Evolutionary conservation across 2,888 invertebrate genomes (phyloP), one percentile per base, ranked within the genome.

Genomic region (Drosophila testacea): DNA sequence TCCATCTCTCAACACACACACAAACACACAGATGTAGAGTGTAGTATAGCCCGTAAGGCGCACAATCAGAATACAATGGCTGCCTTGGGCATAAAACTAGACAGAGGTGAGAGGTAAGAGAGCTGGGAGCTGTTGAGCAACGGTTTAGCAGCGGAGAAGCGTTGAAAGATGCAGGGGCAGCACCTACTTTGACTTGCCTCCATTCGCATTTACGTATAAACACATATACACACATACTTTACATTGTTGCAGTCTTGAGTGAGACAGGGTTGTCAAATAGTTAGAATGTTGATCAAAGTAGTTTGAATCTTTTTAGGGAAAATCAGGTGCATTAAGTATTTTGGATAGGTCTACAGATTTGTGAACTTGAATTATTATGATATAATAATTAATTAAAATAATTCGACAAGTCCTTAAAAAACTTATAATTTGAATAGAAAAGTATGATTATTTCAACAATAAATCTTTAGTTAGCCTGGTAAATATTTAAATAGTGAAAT

Each of bases 11-110:
- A 66, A 73, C 75, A 78, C 81, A 74, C 69, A 60, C 65, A 70
- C 59, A 16, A 16, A 72, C 61, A 57, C 50, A 77, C 59, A 69
- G 66, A 72, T 13, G 70, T 70, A 77, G 77, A 74, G 27, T 32
- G 4, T 1, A 41, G 52, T 22, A 11, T 32, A 32, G 51, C 52
- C 47, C 55, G 69, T 50, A 73, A 61, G 73, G 77, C 76, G 77
- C 76, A 76, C 76, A 76, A 76, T 73, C 76, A 76, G 77, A 76
- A 77, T 76, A 76, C 77, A 83, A 83, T 83, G 87, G 87, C 79
- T 74, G 82, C 77, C 79, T 74, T 46, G 81, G 81, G 76, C 78
- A 39, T 48, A 57, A 57, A 60, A 51, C 28, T 34, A 41, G 51
- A 44, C 22, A n/a, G 47, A 28, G 38, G 41, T 42, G 38, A 30